Conservation (phyloP, 2,888 invertebrate species). For the Reticulitermes lucifugus region DNA sequence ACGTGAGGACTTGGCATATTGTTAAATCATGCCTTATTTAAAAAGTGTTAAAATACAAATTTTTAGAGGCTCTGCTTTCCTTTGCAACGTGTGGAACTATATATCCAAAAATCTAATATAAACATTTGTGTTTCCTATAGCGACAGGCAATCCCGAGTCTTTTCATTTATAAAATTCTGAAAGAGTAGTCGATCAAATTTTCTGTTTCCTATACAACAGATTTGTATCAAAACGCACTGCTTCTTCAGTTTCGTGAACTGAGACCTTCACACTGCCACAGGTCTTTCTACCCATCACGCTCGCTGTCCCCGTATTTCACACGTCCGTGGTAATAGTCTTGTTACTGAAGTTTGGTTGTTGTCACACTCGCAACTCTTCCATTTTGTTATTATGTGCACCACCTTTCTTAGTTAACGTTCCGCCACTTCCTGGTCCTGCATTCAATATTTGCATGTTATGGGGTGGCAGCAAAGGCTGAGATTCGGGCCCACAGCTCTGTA, state of each 20-base stretch:
- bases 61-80: neutral
- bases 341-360: constrained; percentile 58
- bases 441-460: constrained; percentile 73
- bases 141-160: too few species aligned
- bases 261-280: neutral
- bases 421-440: constrained; percentile 73
- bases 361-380: constrained; percentile 90
- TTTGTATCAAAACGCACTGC: neutral
- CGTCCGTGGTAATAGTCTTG: constrained; percentile 44
- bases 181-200: neutral
- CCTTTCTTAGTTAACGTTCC: constrained; percentile 82
- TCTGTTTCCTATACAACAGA: neutral
- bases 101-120: too few species aligned
- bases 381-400: constrained; percentile 68
- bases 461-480: constrained; percentile 64
- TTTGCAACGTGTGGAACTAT: neutral
- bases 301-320: constrained; percentile 25
- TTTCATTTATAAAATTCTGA: neutral
- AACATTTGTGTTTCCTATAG: too few species aligned
- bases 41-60: neutral
- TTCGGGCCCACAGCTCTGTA: constrained; percentile 64
- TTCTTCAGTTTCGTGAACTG: neutral
- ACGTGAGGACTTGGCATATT: neutral
- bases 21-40: too few species aligned
- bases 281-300: neutral